A percentile compares a stretch with the other conserved stretches of the same genome.
Evolutionary conservation across 2,113 vertebrate genomes (phyloP).

Genomic region (Galeopterus variegatus): DNA sequence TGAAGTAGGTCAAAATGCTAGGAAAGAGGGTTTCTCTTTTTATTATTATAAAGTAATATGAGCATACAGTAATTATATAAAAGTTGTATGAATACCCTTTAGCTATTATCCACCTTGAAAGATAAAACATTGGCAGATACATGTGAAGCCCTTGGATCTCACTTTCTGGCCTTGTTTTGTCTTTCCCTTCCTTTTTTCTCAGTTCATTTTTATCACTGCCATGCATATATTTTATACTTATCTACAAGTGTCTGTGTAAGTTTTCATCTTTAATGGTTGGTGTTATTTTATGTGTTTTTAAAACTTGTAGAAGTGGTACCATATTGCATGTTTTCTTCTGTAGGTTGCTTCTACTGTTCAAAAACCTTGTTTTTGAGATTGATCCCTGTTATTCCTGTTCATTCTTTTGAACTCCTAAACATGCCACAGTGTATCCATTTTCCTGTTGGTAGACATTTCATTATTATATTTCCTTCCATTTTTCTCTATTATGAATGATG

Average conservation of each 20-base stretch:
- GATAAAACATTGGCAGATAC: not conserved
- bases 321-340: not conserved
- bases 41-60: not conserved
- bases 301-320: not conserved
- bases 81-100: not conserved
- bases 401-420: slow-evolving; percentile 47
- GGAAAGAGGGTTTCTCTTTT: not conserved
- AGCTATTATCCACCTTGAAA: not conserved
- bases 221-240: not conserved
- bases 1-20: slow-evolving; percentile 23
- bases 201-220: not conserved
- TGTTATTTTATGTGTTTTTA: not conserved
- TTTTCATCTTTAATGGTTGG: not conserved
- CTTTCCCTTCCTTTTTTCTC: accelerated
- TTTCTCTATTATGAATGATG: slow-evolving; percentile 17
- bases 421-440: slow-evolving; percentile 14
- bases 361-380: slow-evolving; percentile 12
- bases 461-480: slow-evolving; percentile 61
- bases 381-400: not conserved
- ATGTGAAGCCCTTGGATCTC: not conserved
- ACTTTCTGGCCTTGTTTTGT: not conserved
- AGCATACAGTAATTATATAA: not conserved
- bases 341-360: not conserved
- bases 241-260: not conserved
- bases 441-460: slow-evolving; percentile 50